Evolutionary conservation across 2,797 vertebrate genomes (phyloP).

Genomic region (Syndactyla subalaris): DNA sequence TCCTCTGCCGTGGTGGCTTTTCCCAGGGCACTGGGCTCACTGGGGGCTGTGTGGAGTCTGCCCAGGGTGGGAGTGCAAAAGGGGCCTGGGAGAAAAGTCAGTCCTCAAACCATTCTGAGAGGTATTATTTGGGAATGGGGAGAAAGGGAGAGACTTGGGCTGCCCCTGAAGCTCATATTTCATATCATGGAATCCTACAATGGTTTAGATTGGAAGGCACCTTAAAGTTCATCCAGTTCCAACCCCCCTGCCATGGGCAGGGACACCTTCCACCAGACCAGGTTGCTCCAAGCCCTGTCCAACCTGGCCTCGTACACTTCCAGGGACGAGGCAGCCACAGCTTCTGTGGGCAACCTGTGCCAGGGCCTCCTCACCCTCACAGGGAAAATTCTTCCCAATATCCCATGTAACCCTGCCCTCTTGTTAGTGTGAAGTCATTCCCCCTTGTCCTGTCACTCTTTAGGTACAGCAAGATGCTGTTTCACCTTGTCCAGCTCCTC

Average conservation of each 20-base stretch:
- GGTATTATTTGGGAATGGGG: neutral
- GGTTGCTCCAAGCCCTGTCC: neutral
- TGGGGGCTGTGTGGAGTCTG: neutral
- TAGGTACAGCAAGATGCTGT: neutral
- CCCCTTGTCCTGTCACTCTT: neutral
- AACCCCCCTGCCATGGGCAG: neutral
- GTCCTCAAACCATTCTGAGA: no score
- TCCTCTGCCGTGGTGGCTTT: neutral
- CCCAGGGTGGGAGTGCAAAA: neutral
- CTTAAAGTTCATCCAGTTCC: neutral
- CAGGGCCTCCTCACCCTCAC: neutral
- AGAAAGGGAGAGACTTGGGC: neutral
- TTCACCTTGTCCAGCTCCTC: neutral
- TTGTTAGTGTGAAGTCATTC: neutral
- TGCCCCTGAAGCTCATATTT: neutral
- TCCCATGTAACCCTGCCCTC: neutral
- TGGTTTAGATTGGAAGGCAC: neutral
- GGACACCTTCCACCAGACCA: neutral
- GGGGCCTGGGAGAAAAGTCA: neutral
- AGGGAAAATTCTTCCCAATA: neutral
- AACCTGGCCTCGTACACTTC: neutral
- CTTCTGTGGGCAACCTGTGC: neutral
- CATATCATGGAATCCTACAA: neutral
- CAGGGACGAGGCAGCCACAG: neutral
- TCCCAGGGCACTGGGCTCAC: neutral